phyloP scores from a whole-genome alignment of 2,113 vertebrate species.

The Urocynchramus pylzowi region DNA sequence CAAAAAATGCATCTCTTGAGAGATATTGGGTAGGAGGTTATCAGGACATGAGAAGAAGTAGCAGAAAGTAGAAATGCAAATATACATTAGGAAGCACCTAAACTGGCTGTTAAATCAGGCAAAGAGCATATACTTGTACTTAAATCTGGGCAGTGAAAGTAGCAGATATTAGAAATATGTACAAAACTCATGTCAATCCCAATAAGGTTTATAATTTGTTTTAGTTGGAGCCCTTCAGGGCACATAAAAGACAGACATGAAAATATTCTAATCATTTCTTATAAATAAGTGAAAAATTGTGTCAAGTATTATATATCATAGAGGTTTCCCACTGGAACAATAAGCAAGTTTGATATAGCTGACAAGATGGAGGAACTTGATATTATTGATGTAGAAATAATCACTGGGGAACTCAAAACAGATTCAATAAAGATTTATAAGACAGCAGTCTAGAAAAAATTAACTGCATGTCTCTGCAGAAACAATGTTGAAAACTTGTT shows the following conservation, averaged over 20 bases:
- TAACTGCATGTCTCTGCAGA: background rate
- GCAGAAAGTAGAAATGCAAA: background rate
- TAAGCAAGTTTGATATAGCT: background rate
- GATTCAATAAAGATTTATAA: background rate
- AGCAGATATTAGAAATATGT: background rate
- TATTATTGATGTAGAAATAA: background rate
- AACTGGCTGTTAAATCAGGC: background rate
- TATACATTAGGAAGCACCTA: background rate
- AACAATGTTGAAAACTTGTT: background rate
- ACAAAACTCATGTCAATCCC: background rate
- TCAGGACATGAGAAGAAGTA: background rate
- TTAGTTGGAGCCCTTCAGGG: background rate
- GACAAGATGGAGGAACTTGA: background rate
- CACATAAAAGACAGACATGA: background rate
- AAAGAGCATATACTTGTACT: background rate
- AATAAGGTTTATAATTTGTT: background rate
- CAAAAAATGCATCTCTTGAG: background rate
- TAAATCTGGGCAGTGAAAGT: background rate
- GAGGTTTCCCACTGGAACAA: constrained; percentile 2
- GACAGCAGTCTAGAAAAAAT: background rate
- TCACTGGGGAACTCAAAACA: background rate
- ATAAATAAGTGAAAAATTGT: background rate
- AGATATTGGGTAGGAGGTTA: background rate
- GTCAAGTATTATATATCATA: background rate
- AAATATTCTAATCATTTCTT: background rate